Evolutionary conservation across 2,797 vertebrate species (phyloP), one percentile per base, ranked within the genome.

Genomic region (Petrocephalus schoutedeni): DNA sequence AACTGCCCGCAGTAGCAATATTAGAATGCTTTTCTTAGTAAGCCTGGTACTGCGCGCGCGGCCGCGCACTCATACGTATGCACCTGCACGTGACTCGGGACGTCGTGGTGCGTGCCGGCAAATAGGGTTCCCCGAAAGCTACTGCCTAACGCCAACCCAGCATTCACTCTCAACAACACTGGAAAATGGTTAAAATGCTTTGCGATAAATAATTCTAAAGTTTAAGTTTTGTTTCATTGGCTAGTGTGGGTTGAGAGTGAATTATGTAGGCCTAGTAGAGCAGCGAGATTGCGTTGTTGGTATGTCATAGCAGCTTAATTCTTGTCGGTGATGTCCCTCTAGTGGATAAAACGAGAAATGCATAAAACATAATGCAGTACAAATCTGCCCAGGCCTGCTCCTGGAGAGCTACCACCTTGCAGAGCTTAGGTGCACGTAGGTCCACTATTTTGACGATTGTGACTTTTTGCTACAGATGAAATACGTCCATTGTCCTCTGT

Each of bases 291-390:
- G 41, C 41, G 7, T 21, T 49, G 58, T n/a, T 59, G 74, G 8
- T 80, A 19, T 7, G 19, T 45, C 16, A 49, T 49, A 71, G 32
- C 67, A 71, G 41, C 14, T 19, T 84, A 49, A 84, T 84, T 84
- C 80, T 84, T 84, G 51, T 54, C 80, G 51, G n/a, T 54, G 80
- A 84, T 54, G n/a, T 84, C 80, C 80, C 80, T 53, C 80, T 84
- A 23, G 80, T 84, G 80, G 80, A 84, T 54, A 84, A 16, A 54
- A 23, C 5, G 3, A 4, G 51, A 53, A 84, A 28, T 16, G 51
- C 80, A 84, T 14, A 4, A 21, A 28, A 23, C n/a, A 51, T 19
- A 51, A 51, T 51, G 12, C 3, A 23, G n/a, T 82, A 82, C 36
- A 41, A 41, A 3, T 2, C 36, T 41, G 2, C 36, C 36, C 36